Percentiles rank a stretch among this genome's conserved stretches.
Evolutionary conservation across 2,888 invertebrate genomes (phyloP).

Genomic region (Leptinotarsa rubiginosa): DNA sequence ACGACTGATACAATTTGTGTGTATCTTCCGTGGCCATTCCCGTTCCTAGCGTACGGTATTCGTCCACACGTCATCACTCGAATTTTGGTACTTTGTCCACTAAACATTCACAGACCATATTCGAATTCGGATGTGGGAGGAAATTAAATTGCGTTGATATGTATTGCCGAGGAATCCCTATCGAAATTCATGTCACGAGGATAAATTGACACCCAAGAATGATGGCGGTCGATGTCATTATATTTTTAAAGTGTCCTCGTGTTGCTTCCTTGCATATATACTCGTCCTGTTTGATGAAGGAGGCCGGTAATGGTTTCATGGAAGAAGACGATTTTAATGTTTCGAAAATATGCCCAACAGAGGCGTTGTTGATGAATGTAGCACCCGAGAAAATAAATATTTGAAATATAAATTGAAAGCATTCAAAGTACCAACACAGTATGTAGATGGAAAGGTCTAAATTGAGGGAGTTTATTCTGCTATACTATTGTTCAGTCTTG

Average conservation of each 20-base stretch:
- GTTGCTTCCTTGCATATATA: constrained; percentile 9
- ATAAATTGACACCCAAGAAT: constrained; percentile 30
- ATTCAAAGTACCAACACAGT: too few relatives aligned
- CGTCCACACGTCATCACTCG: constrained; percentile 6
- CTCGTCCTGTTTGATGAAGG: too few relatives aligned
- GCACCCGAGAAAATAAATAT: too few relatives aligned
- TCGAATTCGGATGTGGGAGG: constrained; percentile 26
- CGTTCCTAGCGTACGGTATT: constrained; percentile 33
- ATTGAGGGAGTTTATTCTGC: too few relatives aligned
- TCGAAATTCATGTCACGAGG: constrained; percentile 21
- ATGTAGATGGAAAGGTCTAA: too few relatives aligned
- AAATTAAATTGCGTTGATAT: constrained; percentile 18
- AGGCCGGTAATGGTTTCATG: too few relatives aligned
- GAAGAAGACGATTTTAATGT: too few relatives aligned
- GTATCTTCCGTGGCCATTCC: constrained; percentile 25
- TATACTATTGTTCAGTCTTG: too few relatives aligned
- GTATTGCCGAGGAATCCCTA: constrained; percentile 10
- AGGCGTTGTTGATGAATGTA: too few relatives aligned
- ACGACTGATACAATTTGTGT: constrained; percentile 34
- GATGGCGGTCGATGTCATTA: constrained; percentile 22
- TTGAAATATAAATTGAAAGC: too few relatives aligned
- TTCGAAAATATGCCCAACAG: too few relatives aligned
- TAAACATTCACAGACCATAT: constrained; percentile 30
- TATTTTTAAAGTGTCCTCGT: constrained; percentile 9
- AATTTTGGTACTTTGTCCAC: constrained; percentile 34